Evolutionary conservation across 2,888 invertebrate species (phyloP).

Genomic region (Beris morrisii): DNA sequence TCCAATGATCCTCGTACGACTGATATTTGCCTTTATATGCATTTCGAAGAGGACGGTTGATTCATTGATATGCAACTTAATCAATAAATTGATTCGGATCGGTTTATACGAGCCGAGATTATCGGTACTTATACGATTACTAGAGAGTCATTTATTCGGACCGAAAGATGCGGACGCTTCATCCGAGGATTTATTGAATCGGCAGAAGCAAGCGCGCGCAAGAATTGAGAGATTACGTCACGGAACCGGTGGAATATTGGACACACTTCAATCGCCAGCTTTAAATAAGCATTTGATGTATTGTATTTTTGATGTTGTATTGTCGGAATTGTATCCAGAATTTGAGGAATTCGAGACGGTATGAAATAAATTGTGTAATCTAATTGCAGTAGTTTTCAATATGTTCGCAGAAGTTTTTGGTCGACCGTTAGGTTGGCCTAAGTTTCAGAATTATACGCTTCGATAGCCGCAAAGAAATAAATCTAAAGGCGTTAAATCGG

Average conservation of each 20-base stretch:
- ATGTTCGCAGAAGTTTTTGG: too few relatives aligned
- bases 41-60: conserved; percentile 58
- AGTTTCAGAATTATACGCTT: too few relatives aligned
- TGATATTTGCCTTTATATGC: conserved; percentile 59
- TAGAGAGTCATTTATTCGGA: conserved; percentile 58
- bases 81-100: conserved; percentile 52
- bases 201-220: conserved; percentile 55
- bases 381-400: too few relatives aligned
- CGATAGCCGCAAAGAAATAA: too few relatives aligned
- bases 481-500: too few relatives aligned
- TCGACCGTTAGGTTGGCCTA: too few relatives aligned
- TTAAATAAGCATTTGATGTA: conserved; percentile 75
- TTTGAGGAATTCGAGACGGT: conserved; percentile 47
- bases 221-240: conserved; percentile 52
- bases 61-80: conserved; percentile 53
- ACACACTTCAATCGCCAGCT: conserved; percentile 60
- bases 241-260: conserved; percentile 58
- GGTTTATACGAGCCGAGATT: conserved; percentile 61
- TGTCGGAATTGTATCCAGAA: conserved; percentile 78
- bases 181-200: conserved; percentile 48
- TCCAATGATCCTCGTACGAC: conserved; percentile 55
- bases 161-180: conserved; percentile 46
- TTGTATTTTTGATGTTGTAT: conserved; percentile 73
- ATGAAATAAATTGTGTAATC: neutral
- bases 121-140: conserved; percentile 62